Percentiles rank a stretch among this genome's conserved stretches.
These are phyloP conservation scores for Haliaeetus leucogaster DNA, from an alignment of 2,113 vertebrate genomes.

Conservation along the genomic window DNA sequence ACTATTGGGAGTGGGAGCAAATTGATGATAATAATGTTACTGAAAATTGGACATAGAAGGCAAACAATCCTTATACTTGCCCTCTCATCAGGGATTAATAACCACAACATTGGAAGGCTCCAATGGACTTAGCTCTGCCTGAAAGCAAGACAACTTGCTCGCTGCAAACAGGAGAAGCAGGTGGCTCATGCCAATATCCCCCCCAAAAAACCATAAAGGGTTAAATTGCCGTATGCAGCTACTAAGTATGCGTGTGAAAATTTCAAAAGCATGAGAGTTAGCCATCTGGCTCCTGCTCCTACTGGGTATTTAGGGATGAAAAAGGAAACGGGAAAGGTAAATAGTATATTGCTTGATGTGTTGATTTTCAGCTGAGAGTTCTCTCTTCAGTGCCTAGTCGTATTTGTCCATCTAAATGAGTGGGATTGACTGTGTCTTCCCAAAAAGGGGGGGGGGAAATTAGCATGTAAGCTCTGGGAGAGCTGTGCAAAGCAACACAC, in stretches of 20 bases:
- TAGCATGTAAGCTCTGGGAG: background rate
- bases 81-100: background rate
- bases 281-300: conserved; percentile 47
- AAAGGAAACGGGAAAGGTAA: conserved; percentile 30
- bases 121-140: background rate
- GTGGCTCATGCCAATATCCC: background rate
- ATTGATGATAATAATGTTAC: background rate
- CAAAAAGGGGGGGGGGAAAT: background rate
- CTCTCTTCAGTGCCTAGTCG: background rate
- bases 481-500: background rate
- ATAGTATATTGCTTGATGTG: conserved; percentile 11
- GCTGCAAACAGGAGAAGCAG: background rate
- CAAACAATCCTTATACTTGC: background rate
- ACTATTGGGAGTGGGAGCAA: background rate
- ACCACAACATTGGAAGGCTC: background rate
- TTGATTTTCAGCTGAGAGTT: conserved; percentile 21
- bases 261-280: background rate
- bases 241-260: background rate
- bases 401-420: conserved; percentile 47
- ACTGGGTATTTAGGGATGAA: conserved; percentile 12
- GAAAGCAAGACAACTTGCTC: background rate
- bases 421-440: conserved; percentile 8
- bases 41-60: background rate
- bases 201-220: background rate
- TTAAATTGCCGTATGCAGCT: background rate